These are phyloP conservation scores for Epsilonema sp. DNA, from an alignment of 2,888 invertebrate genomes.

Conservation along the genomic window DNA sequence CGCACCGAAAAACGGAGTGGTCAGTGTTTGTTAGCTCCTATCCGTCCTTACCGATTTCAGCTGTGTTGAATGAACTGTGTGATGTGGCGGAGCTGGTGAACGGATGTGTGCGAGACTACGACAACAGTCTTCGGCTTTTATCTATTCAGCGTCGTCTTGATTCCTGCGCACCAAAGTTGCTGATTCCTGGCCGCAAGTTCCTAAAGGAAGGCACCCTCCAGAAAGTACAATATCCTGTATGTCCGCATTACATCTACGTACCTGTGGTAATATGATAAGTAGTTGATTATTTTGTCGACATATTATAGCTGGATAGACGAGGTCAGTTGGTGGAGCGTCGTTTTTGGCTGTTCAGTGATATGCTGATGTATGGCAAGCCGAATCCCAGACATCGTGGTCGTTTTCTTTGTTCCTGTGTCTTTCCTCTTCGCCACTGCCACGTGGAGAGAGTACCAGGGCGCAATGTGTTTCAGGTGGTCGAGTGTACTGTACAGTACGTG, in stretches of 20 bases:
- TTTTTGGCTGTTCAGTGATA: constrained; percentile 50
- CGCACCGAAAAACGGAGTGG: too few species aligned
- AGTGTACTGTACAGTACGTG: too few species aligned
- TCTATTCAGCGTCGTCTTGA: constrained; percentile 46
- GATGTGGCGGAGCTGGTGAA: constrained; percentile 51
- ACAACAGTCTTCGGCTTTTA: constrained; percentile 47
- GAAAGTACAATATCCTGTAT: too few species aligned
- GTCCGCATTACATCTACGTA: background rate
- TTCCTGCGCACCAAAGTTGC: constrained; percentile 43
- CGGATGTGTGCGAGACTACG: constrained; percentile 49
- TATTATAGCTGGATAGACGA: constrained; percentile 30
- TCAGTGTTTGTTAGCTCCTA: too few species aligned
- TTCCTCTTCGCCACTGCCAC: constrained; percentile 49
- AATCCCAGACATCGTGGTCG: constrained; percentile 39
- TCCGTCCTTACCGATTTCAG: too few species aligned
- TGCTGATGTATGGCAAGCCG: constrained; percentile 50
- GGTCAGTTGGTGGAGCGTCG: constrained; percentile 38
- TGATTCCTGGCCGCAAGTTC: constrained; percentile 47
- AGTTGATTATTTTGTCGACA: background rate
- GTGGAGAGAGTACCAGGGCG: constrained; percentile 41
- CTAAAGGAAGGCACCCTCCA: constrained; percentile 41
- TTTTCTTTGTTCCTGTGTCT: constrained; percentile 44
- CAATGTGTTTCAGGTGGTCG: constrained; percentile 1
- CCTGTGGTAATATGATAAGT: too few species aligned
- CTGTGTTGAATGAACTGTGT: constrained; percentile 47